Base-by-base conservation (phyloP, 2,797 vertebrate species). In the Thaleichthys pacificus region DNA sequence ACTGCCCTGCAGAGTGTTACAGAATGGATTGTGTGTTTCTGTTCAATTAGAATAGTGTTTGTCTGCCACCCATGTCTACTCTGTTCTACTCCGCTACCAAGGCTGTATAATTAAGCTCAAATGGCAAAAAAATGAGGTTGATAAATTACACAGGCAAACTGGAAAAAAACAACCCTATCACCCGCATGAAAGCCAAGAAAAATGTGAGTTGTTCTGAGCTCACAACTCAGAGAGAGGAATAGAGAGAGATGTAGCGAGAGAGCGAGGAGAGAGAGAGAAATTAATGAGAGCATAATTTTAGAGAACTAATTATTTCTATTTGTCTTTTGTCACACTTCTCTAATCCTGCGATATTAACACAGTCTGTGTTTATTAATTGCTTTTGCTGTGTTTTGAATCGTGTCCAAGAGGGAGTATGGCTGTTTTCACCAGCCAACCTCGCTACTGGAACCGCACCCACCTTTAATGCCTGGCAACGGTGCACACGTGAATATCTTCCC, bases 241-340 rank as follows among this genome's bases (percentile, higher is more conserved):
- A 35, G 72, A 74, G 64, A 71, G 56, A 28, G 68, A 93, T 63
- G 38, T 5, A 35, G 38, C 38, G 9, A 82, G 79, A 79, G 72
- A 42, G 38, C 12, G 38, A 42, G 38, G 38, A 42, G 38, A 42
- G 38, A 42, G 88, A 74, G 91, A 92, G 89, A 93, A 93, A 97
- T 95, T 97, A 98, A 98, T 96, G 96, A 97, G 96, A 96, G 97
- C 96, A 97, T 97, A 96, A 98, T 97, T 99, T 98, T 96, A 95
- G 96, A 96, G 96, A 97, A 97, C 95, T 99, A 99, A 98, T 99
- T 98, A 99, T 99, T 99, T 99, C 96, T 99, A 99, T 99, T 99
- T 99, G 97, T 99, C 97, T 98, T 98, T 97, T 98, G 97, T 99
- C 97, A 99, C 96, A 98, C 97, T 98, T 91, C 97, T 96, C 95